A percentile compares a stretch with the other conserved stretches of the same genome.
phyloP scores from a whole-genome alignment of 2,888 invertebrate species.

The Unio delphinus region DNA sequence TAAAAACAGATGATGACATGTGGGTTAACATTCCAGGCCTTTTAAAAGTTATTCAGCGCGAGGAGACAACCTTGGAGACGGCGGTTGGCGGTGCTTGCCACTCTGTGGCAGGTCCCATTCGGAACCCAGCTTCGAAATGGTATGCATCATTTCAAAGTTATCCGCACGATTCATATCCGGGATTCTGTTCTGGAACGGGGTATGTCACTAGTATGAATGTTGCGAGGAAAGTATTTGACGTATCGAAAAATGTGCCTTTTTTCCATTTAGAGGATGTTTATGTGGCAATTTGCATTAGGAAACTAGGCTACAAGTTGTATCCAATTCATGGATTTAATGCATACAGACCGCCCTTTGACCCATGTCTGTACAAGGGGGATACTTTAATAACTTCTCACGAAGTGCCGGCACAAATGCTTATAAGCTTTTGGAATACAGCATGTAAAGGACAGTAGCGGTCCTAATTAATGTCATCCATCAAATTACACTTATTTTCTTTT shows the following conservation, averaged over 20 bases:
- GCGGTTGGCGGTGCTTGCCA: slow-evolving; percentile 41
- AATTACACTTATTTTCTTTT: not conserved
- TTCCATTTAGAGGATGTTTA: slow-evolving; percentile 62
- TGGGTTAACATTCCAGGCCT: slow-evolving; percentile 40
- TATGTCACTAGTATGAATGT: slow-evolving; percentile 50
- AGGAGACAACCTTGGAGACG: slow-evolving; percentile 14
- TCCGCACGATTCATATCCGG: slow-evolving; percentile 47
- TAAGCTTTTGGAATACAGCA: slow-evolving; percentile 18
- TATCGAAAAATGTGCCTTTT: slow-evolving; percentile 53
- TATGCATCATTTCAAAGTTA: slow-evolving; percentile 47
- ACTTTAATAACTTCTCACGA: slow-evolving; percentile 40
- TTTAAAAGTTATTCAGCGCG: slow-evolving; percentile 14
- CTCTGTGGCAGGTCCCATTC: slow-evolving; percentile 33
- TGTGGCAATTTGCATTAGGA: slow-evolving; percentile 44
- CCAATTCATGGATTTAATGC: slow-evolving; percentile 40
- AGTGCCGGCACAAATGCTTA: slow-evolving; percentile 14
- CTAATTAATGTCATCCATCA: not conserved
- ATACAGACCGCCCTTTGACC: slow-evolving; percentile 16
- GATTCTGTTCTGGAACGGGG: slow-evolving; percentile 57
- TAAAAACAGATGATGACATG: slow-evolving; percentile 58
- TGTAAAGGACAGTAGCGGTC: slow-evolving; percentile 3
- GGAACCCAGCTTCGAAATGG: slow-evolving; percentile 51
- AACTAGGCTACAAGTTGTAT: slow-evolving; percentile 33
- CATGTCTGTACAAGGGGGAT: slow-evolving; percentile 33
- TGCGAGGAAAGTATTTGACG: slow-evolving; percentile 34